These are phyloP conservation scores for Trissolcus basalis DNA, from an alignment of 1,140 invertebrate genomes.

Conservation along the genomic window DNA sequence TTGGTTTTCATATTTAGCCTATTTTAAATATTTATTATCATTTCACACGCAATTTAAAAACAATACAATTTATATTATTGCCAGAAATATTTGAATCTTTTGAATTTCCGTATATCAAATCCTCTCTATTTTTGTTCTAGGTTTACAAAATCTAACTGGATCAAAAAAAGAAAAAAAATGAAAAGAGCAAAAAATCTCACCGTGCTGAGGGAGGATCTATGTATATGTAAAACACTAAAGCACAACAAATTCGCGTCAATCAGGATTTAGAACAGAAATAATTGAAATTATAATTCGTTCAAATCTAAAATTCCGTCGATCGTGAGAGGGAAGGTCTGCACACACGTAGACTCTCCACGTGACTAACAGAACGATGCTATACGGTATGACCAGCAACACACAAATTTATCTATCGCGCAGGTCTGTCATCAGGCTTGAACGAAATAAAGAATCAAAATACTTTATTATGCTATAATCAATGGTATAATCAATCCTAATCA, in stretches of 20 bases:
- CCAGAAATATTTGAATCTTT: neutral
- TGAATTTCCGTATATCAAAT: neutral
- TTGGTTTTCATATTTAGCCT: conserved; percentile 31
- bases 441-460: conserved; percentile 19
- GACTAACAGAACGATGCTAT: conserved; percentile 47
- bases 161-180: neutral
- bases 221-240: conserved; percentile 18
- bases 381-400: conserved; percentile 45
- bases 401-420: conserved; percentile 54
- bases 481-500: neutral
- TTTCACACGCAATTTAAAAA: neutral
- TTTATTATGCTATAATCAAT: conserved; percentile 7
- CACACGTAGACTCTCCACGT: conserved; percentile 54
- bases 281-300: conserved; percentile 12
- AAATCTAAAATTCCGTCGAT: conserved; percentile 35
- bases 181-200: conserved; percentile 16
- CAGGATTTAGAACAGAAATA: conserved; percentile 7
- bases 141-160: too few relatives aligned
- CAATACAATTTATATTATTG: neutral
- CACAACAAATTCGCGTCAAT: conserved; percentile 27
- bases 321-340: conserved; percentile 51
- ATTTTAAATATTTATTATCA: conserved; percentile 16
- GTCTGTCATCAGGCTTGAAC: conserved; percentile 33
- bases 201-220: conserved; percentile 8
- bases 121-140: too few relatives aligned